phyloP scores from a whole-genome alignment of 2,888 invertebrate genomes.

The Calliphora vomitoria region DNA sequence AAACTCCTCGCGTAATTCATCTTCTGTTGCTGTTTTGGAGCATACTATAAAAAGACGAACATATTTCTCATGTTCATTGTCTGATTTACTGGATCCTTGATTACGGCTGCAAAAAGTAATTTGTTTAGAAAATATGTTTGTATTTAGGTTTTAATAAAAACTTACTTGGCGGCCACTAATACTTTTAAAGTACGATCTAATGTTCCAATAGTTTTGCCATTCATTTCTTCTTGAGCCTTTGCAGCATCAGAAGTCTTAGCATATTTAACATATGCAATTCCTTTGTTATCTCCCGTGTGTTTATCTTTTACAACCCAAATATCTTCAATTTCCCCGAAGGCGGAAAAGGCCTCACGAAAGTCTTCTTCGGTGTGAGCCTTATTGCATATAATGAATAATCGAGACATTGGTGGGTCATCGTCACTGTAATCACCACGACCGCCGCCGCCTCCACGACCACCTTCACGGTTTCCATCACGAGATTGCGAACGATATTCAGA shows the following conservation, averaged over 20 bases:
- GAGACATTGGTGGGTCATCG: constrained; percentile 92
- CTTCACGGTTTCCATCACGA: constrained; percentile 76
- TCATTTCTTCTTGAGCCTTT: constrained; percentile 93
- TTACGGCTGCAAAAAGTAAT: constrained; percentile 86
- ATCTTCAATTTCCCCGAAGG: constrained; percentile 94
- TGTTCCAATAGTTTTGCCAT: constrained; percentile 86
- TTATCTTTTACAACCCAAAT: constrained; percentile 94
- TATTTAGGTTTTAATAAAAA: constrained; percentile 28
- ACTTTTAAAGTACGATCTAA: constrained; percentile 93
- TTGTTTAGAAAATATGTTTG: no score
- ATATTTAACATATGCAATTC: constrained; percentile 95
- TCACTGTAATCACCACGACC: constrained; percentile 79
- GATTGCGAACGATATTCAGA: constrained; percentile 83
- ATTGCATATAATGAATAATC: constrained; percentile 94
- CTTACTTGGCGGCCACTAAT: constrained; percentile 92
- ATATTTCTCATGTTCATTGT: constrained; percentile 91
- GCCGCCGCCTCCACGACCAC: constrained; percentile 76
- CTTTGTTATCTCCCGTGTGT: constrained; percentile 92
- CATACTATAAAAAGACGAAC: constrained; percentile 93
- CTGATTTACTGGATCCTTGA: constrained; percentile 88
- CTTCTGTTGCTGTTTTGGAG: constrained; percentile 88
- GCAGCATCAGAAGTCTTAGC: constrained; percentile 96
- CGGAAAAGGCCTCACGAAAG: constrained; percentile 90
- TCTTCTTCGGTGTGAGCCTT: constrained; percentile 91
- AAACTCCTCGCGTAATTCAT: constrained; percentile 91